Evolutionary conservation across 1,140 invertebrate genomes (phyloP), one percentile per base, ranked within the genome.

Genomic region (Nasonia giraulti): DNA sequence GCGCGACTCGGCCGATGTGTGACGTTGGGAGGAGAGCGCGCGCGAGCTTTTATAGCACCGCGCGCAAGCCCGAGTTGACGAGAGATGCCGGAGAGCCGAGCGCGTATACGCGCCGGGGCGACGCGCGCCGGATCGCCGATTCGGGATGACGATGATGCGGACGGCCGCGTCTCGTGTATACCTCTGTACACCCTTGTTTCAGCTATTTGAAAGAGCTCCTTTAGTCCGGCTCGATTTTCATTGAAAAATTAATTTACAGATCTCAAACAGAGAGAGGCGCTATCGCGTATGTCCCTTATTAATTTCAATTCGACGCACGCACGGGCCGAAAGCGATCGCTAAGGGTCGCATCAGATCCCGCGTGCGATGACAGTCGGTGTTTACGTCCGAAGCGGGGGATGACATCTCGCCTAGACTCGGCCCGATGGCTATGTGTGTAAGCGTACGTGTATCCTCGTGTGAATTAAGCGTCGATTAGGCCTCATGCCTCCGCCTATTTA

Each of bases 1-100:
- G 50, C 85, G 73, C 78, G 79, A n/a, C 31, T 75, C 79, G 68
- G 78, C 78, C 78, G 85, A 79, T 82, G 75, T 86, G 62, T 86
- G 76, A 86, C 68, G 76, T 27, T 62, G 11, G 27, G 0, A 31
- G 68, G 23, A 62, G 33, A 31, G 31, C 27, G 1, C 68, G 50
- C 47, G 0, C 68, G 31, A 40, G 62, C 85, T 86, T 86, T 86
- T 86, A 86, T 86, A 86, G 80, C 40, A 17, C 47, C n/a, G 47
- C 76, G 23, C n/a, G 76, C 76, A 55, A 50, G 31, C 23, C 20
- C 76, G 5, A 37, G 5, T 27, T 27, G 27, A 27, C 27, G n/a
- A 77, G 40, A 11, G 40, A 44, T 44, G 40, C 17, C 33, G 12
- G 31, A 31, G 27, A 76, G 74, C 40, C 17, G 55, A 23, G 33